Evolutionary conservation across 2,797 vertebrate species (phyloP).

Genomic region (Myiotriccus ornatus): DNA sequence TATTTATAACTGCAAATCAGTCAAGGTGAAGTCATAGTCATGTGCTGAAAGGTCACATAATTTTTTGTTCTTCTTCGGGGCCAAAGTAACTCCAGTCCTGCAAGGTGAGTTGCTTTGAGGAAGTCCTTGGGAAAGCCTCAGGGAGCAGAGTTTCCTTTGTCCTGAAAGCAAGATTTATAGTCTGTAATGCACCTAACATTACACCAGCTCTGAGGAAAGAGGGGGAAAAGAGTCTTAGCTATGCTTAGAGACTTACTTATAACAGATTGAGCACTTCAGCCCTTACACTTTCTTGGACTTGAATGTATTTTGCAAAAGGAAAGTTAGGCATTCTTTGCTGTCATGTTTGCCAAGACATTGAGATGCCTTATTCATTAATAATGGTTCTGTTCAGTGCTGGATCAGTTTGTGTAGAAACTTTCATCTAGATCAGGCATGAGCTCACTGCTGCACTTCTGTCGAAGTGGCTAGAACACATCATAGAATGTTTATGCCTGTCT

Average conservation of each 20-base stretch:
- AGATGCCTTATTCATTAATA: neutral
- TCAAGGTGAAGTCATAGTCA: neutral
- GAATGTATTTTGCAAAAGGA: neutral
- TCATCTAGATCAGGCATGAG: neutral
- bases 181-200: neutral
- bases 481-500: neutral
- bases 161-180: neutral
- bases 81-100: neutral
- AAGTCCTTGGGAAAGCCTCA: neutral
- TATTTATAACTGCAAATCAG: neutral
- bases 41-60: neutral
- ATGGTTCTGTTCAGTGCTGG: neutral
- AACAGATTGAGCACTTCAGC: neutral
- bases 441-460: neutral
- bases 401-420: neutral
- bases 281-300: neutral
- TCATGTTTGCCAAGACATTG: neutral
- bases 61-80: neutral
- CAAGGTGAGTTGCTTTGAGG: slow-evolving; percentile 3
- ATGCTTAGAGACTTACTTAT: neutral
- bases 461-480: neutral
- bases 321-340: neutral
- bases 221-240: neutral
- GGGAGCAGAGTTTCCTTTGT: neutral
- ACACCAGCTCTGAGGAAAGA: neutral